These are phyloP conservation scores for Orientallactaga sibirica DNA, from an alignment of 2,797 vertebrate genomes.

Conservation along the genomic window DNA sequence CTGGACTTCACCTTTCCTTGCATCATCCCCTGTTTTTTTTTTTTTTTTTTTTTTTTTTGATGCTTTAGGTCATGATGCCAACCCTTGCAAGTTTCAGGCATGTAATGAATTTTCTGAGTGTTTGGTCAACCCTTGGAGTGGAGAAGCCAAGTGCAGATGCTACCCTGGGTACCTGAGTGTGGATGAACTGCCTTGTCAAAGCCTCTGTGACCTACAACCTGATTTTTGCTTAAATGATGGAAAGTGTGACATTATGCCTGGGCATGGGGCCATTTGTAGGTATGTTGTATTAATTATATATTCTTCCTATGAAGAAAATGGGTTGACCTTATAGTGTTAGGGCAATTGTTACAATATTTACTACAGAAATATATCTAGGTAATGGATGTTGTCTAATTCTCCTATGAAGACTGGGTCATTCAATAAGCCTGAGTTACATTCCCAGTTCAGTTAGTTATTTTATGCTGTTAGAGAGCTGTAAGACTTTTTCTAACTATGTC, in stretches of 20 bases:
- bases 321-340: not conserved
- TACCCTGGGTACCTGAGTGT: conserved; percentile 94
- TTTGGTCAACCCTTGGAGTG: conserved; percentile 93
- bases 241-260: conserved; percentile 95
- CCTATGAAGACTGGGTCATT: not conserved
- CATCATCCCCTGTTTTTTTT: conserved; percentile 13
- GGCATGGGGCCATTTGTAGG: conserved; percentile 98
- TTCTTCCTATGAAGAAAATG: conserved; percentile 46
- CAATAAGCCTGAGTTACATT: conserved; percentile 2
- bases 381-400: conserved; percentile 20
- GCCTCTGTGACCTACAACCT: conserved; percentile 93
- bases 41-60: not conserved
- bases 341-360: conserved; percentile 36
- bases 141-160: conserved; percentile 96
- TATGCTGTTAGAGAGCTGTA: not conserved
- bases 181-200: conserved; percentile 94
- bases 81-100: conserved; percentile 98
- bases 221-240: conserved; percentile 97
- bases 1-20: conserved; percentile 31
- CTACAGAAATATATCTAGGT: not conserved
- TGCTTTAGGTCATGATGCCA: conserved; percentile 93
- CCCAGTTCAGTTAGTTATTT: conserved; percentile 3
- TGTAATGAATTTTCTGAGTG: conserved; percentile 96
- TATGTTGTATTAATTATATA: conserved; percentile 77
- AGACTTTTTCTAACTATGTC: not conserved